Conservation (phyloP, 2,113 vertebrate genomes). For the Odobenus rosmarus region DNA sequence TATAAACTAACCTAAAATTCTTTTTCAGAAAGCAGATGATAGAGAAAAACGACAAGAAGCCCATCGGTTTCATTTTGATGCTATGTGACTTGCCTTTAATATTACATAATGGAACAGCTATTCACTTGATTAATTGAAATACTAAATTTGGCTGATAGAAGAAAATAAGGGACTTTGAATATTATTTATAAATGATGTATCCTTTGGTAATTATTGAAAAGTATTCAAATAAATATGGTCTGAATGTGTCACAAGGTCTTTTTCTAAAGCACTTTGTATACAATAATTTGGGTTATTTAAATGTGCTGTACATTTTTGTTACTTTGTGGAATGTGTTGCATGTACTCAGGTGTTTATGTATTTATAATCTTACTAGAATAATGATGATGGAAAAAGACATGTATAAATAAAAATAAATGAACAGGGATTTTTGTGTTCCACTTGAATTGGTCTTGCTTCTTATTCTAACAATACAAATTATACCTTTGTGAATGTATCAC, state of each 20-base stretch:
- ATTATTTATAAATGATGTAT: conserved; percentile 85
- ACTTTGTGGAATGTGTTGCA: conserved; percentile 75
- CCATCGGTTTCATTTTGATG: conserved; percentile 99
- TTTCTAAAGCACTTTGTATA: conserved; percentile 77
- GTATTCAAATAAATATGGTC: conserved; percentile 75
- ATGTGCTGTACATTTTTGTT: conserved; percentile 76
- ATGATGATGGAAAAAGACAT: conserved; percentile 63
- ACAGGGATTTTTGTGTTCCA: conserved; percentile 64
- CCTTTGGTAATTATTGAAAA: conserved; percentile 85
- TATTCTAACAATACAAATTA: conserved; percentile 62
- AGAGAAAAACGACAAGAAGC: conserved; percentile 98
- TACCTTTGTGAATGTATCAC: conserved; percentile 66
- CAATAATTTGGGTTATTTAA: conserved; percentile 69
- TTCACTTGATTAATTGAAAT: conserved; percentile 75
- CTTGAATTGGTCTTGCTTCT: conserved; percentile 71
- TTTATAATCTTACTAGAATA: conserved; percentile 69
- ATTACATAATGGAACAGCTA: conserved; percentile 63
- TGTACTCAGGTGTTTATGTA: conserved; percentile 67
- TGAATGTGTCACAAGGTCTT: conserved; percentile 76
- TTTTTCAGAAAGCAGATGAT: conserved; percentile 98
- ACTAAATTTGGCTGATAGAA: conserved; percentile 64
- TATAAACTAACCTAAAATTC: conserved; percentile 53
- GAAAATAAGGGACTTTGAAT: conserved; percentile 65
- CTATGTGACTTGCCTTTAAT: conserved; percentile 92
- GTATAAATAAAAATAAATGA: conserved; percentile 79